phyloP scores from a whole-genome alignment of 2,797 vertebrate species.

The Spheniscus humboldti region DNA sequence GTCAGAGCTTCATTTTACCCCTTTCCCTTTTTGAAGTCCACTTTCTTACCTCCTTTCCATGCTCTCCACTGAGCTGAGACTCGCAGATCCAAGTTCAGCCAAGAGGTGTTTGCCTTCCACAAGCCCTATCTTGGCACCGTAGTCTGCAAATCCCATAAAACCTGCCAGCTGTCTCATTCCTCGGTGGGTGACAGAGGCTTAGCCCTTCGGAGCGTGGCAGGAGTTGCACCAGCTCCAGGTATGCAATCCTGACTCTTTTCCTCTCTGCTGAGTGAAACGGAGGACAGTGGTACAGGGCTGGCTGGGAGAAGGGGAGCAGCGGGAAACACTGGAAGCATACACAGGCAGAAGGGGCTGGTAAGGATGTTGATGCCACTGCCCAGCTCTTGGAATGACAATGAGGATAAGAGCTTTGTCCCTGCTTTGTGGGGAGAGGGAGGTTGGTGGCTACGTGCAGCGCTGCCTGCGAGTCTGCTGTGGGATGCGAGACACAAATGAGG shows the following conservation, averaged over 20 bases:
- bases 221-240: background rate
- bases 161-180: background rate
- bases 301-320: background rate
- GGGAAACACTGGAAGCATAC: background rate
- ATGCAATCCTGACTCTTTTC: background rate
- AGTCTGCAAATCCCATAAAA: background rate
- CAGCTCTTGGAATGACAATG: background rate
- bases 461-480: background rate
- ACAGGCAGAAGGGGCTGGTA: background rate
- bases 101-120: background rate
- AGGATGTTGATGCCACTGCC: background rate
- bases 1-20: background rate
- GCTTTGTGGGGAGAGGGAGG: background rate
- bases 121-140: background rate
- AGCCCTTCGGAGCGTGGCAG: background rate
- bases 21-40: background rate
- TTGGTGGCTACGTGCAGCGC: fast-evolving
- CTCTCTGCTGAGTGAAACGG: background rate
- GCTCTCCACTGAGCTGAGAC: background rate
- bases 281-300: background rate
- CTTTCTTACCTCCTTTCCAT: background rate
- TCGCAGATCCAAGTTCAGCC: background rate
- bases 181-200: background rate
- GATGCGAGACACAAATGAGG: background rate
- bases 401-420: background rate